Percentiles rank a stretch among this genome's conserved stretches.
Evolutionary conservation across 2,113 vertebrate species (phyloP).

Genomic region (Ophiodon elongatus): DNA sequence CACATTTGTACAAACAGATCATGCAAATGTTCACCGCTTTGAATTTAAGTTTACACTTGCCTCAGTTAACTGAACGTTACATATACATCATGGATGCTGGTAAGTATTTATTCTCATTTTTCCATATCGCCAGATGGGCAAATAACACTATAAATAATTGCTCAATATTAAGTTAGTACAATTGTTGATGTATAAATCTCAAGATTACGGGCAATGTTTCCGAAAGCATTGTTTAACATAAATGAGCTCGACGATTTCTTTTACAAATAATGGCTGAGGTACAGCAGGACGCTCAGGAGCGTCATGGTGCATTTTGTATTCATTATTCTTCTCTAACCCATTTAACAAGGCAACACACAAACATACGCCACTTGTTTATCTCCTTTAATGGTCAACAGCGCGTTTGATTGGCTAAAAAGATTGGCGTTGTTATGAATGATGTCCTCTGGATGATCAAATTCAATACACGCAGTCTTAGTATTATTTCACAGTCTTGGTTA

Average conservation of each 20-base stretch:
- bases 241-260: constrained; percentile 13
- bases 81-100: constrained; percentile 12
- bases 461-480: constrained; percentile 22
- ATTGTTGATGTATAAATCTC: neutral
- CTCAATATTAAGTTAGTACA: neutral
- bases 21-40: constrained; percentile 9
- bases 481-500: constrained; percentile 41
- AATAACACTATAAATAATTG: constrained; percentile 2
- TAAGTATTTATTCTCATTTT: neutral
- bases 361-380: constrained; percentile 38
- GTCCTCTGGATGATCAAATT: constrained; percentile 42
- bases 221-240: neutral
- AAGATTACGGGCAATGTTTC: neutral
- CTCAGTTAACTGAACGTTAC: neutral
- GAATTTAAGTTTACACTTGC: neutral
- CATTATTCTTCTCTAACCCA: constrained; percentile 28
- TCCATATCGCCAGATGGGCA: neutral
- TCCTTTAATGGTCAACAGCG: constrained; percentile 52
- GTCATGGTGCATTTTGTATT: constrained; percentile 46
- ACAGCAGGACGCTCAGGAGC: constrained; percentile 1
- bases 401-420: constrained; percentile 59
- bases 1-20: neutral
- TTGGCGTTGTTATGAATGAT: constrained; percentile 48
- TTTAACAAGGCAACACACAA: constrained; percentile 58
- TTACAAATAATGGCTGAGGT: constrained; percentile 5